Base-by-base conservation (phyloP, 2,113 vertebrate genomes). In the Nematolebias whitei region DNA sequence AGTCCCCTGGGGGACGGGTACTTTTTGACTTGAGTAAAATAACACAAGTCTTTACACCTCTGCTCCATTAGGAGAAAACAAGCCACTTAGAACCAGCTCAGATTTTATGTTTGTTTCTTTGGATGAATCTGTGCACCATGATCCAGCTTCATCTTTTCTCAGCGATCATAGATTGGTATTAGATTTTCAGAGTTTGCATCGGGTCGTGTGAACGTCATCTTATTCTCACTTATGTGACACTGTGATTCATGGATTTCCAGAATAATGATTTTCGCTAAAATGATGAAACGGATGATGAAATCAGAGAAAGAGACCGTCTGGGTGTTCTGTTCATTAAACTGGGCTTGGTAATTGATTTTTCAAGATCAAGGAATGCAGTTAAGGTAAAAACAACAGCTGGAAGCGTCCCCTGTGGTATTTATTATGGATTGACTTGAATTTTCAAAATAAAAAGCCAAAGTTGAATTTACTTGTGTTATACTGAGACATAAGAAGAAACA, bases 91-190 rank as follows among this genome's bases (percentile, higher is more conserved):
- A n/a, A n/a, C n/a, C n/a, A n/a, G n/a, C n/a, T n/a, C n/a, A n/a
- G n/a, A n/a, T n/a, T n/a, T n/a, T n/a, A n/a, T n/a, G n/a, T n/a
- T n/a, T 22, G 3, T 57, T 65, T 13, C 39, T 20, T 29, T 40
- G 52, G 22, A 54, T 38, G 67, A 51, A 63, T 48, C 1, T 0
- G 9, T 57, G 1, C 35, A 15, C 40, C 56, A 14, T 74, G 60
- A 67, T 72, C 70, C 35, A 15, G 61, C 53, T 64, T n/a, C n/a
- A n/a, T n/a, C n/a, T n/a, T n/a, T n/a, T n/a, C 15, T 63, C 63
- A 63, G 68, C 70, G 15, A 66, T 29, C 15, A 12, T 7, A 0
- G 7, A 45, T 44, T 19, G 47, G 29, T 44, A 59, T 83, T 66
- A 63, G 49, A 62, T 49, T n/a, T 18, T 2, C 40, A n/a, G 23